Base-by-base conservation (phyloP, 2,113 vertebrate genomes). In the Plestiodon gilberti region DNA sequence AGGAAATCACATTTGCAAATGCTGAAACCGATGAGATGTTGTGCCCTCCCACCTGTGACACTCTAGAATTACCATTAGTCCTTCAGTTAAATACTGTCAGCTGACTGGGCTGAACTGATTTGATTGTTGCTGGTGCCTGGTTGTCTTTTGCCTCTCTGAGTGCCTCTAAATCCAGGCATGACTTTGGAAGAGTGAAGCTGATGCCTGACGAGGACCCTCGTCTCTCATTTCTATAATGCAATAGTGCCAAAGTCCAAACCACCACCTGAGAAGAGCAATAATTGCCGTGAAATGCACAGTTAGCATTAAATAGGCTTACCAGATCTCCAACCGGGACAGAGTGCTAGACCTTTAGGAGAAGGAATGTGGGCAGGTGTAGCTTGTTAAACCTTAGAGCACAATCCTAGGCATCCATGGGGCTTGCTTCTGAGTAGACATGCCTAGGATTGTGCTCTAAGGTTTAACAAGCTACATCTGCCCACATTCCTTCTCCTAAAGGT, bases 141-240 rank as follows among this genome's bases (percentile, higher is more conserved):
- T 28, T 88, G 15, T 14, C 15, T 78, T 80, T 83, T 89, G 90
- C 86, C 71, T 87, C 88, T 57, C 48, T 88, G 20, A 71, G 6
- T 87, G 67, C 62, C 81, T 94, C 88, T 70, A 86, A 93, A 79
- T 79, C 82, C 86, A 70, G 23, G 38, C 71, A 3, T 33, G 76
- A 55, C 82, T 76, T 80, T 89, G 92, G 90, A 95, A 79, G 43
- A 93, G 88, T 83, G 83, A 92, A 8, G n/a, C 88, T 81, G 92
- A 74, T 64, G 62, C 81, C 3, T 1, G 17, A 81, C 88, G 83
- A 86, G 33, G 82, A 1, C 40, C 55, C 81, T 83, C 89, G 40
- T 89, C 75, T 83, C 38, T 38, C 40, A 71, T n/a, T 7, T 3
- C 86, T 65, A 88, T 8, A 74, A 20, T 20, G 64, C 14, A 55